Evolutionary conservation across 2,797 vertebrate genomes (phyloP).

Genomic region (Rhinoraja longicauda): DNA sequence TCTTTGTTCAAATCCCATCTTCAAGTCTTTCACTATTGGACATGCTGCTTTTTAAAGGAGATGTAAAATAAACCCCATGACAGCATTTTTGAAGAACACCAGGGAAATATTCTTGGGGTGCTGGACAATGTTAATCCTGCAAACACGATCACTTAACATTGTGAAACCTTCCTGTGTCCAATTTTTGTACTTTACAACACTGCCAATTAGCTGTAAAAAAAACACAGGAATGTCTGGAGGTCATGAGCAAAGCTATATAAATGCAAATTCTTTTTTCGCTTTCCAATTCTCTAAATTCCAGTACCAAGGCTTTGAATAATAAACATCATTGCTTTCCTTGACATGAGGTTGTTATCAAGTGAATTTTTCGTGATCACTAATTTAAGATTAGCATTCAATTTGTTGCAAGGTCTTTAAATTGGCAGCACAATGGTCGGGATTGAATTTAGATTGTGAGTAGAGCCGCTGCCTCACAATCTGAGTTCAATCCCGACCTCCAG

Average conservation of each 20-base stretch:
- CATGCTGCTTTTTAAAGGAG: too few relatives aligned
- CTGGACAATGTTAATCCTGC: neutral
- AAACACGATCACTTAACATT: neutral
- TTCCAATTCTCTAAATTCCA: neutral
- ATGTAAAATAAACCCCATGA: neutral
- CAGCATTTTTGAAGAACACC: neutral
- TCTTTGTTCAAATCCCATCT: too few relatives aligned
- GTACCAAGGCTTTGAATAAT: neutral
- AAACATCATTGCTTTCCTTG: neutral
- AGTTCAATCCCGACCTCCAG: too few relatives aligned
- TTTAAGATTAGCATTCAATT: neutral
- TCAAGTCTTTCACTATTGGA: too few relatives aligned
- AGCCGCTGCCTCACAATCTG: too few relatives aligned
- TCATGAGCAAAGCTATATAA: too few relatives aligned
- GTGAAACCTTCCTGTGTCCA: neutral
- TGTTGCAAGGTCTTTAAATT: neutral
- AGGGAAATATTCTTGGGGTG: neutral
- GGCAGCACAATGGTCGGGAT: too few relatives aligned
- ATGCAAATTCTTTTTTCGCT: neutral
- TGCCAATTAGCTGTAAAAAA: neutral
- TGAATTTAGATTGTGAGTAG: too few relatives aligned
- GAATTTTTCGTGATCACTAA: neutral
- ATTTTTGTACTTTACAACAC: neutral
- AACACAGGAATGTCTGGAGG: neutral
- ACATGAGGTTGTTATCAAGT: neutral